A percentile compares a stretch with the other conserved stretches of the same genome.
Conservation (phyloP, 1,140 invertebrate genomes). For the Paraescarpia echinospica region DNA sequence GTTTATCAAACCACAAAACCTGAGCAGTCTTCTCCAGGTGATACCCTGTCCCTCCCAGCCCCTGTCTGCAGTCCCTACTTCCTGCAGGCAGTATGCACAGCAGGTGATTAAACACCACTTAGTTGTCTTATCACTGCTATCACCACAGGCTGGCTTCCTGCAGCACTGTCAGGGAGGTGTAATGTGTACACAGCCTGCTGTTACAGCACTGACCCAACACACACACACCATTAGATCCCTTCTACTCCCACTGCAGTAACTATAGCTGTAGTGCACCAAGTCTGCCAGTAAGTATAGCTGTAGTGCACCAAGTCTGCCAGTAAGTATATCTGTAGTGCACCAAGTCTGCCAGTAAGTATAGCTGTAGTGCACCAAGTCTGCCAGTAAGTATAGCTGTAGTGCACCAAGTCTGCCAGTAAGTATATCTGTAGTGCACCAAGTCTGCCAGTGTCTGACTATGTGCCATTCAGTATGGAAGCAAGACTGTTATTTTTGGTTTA, state of each 20-base stretch:
- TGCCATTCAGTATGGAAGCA: neutral
- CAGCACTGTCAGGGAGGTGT: neutral
- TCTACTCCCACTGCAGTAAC: too few relatives aligned
- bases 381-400: too few relatives aligned
- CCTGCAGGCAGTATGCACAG: neutral
- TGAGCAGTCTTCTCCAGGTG: neutral
- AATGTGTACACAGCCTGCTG: neutral
- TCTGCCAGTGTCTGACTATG: neutral
- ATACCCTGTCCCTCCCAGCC: neutral
- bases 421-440: neutral
- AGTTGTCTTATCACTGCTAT: neutral
- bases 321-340: too few relatives aligned
- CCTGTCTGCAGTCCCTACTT: neutral
- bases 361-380: neutral
- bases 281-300: neutral
- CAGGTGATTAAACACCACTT: neutral
- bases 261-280: too few relatives aligned
- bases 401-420: neutral
- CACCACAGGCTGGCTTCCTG: neutral
- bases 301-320: neutral
- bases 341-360: neutral
- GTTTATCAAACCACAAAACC: neutral
- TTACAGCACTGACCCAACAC: neutral
- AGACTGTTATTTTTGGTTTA: neutral
- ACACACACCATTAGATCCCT: neutral